Evolutionary conservation across 2,113 vertebrate genomes (phyloP).

Genomic region (Arothron firmamentum): DNA sequence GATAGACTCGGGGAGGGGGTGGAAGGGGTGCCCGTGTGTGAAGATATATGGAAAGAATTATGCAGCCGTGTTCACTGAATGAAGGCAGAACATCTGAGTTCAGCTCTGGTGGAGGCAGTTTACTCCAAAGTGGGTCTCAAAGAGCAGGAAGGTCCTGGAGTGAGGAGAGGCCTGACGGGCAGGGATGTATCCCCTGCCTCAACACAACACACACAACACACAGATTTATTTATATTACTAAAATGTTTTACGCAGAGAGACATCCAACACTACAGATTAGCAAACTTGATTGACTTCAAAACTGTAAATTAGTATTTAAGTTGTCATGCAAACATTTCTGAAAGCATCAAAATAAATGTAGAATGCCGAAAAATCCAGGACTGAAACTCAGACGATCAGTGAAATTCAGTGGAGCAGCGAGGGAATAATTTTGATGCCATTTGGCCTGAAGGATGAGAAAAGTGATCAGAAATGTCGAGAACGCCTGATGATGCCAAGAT

Average conservation of each 20-base stretch:
- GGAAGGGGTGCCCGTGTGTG: neutral
- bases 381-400: too few species aligned
- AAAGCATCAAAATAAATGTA: too few species aligned
- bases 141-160: slow-evolving; percentile 52
- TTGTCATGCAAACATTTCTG: too few species aligned
- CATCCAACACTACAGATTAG: too few species aligned
- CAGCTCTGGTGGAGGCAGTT: slow-evolving; percentile 22
- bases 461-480: too few species aligned
- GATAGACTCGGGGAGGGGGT: slow-evolving; percentile 12
- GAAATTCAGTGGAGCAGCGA: too few species aligned
- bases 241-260: too few species aligned
- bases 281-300: too few species aligned
- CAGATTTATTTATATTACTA: neutral
- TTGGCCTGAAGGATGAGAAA: neutral
- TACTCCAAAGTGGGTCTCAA: slow-evolving; percentile 30
- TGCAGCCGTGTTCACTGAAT: neutral
- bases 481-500: too few species aligned
- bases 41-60: neutral
- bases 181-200: slow-evolving; percentile 49
- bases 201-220: slow-evolving; percentile 1
- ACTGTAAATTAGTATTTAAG: too few species aligned
- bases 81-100: slow-evolving; percentile 6
- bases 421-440: neutral
- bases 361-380: too few species aligned
- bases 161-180: slow-evolving; percentile 42